Evolutionary conservation across 2,113 vertebrate genomes (phyloP).

Genomic region (Ia io): DNA sequence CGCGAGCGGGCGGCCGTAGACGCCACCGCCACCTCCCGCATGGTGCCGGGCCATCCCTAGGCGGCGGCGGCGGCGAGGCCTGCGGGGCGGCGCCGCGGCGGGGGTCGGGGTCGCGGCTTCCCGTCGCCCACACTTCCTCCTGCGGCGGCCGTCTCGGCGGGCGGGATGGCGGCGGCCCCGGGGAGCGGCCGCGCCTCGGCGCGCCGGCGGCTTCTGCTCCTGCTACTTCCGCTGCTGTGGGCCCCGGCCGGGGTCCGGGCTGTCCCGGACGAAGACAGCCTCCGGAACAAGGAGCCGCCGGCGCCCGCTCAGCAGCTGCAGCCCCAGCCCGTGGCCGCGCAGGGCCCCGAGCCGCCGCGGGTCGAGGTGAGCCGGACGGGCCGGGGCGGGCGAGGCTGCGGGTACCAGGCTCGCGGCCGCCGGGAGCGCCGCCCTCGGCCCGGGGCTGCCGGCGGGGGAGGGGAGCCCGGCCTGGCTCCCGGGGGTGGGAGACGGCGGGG

Average conservation of each 20-base stretch:
- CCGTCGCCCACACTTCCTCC: slow-evolving; percentile 52
- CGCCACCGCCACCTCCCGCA: background rate
- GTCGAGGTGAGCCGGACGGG: slow-evolving; percentile 73
- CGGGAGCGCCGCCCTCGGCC: background rate
- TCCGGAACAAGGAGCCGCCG: slow-evolving; percentile 66
- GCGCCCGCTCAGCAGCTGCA: slow-evolving; percentile 73
- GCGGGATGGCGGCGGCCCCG: slow-evolving; percentile 62
- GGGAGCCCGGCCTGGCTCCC: background rate
- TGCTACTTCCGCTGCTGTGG: slow-evolving; percentile 58
- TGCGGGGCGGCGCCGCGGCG: background rate
- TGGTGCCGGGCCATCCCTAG: slow-evolving; percentile 8
- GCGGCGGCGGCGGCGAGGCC: slow-evolving; percentile 16
- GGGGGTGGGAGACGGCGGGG: background rate
- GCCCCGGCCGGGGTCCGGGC: slow-evolving; percentile 43
- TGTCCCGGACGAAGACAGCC: slow-evolving; percentile 66
- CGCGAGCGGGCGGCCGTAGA: accelerated
- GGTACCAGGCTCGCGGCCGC: slow-evolving; percentile 3
- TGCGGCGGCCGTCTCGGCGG: slow-evolving; percentile 2
- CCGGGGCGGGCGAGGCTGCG: background rate
- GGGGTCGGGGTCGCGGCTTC: background rate
- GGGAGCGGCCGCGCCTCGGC: slow-evolving; percentile 24
- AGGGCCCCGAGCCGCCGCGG: slow-evolving; percentile 69
- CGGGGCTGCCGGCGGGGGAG: background rate
- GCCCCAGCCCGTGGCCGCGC: slow-evolving; percentile 61
- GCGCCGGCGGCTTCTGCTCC: slow-evolving; percentile 7